A percentile compares a stretch with the other conserved stretches of the same genome.
Conservation (phyloP, 2,113 vertebrate species). For the Python bivittatus region DNA sequence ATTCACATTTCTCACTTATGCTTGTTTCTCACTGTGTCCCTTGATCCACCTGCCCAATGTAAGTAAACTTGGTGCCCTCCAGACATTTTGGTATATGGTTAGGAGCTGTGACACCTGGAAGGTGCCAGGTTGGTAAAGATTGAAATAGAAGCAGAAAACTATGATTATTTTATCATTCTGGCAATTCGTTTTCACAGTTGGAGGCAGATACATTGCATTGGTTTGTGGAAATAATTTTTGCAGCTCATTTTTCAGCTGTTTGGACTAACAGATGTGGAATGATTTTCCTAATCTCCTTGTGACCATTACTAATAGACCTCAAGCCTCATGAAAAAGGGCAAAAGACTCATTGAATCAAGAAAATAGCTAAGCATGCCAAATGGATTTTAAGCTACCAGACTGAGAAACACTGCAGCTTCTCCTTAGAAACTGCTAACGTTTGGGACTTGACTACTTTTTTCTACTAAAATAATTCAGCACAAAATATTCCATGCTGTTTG, state of each 20-base stretch:
- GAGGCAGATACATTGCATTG: not conserved
- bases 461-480: not conserved
- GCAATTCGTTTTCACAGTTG: not conserved
- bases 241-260: conserved; percentile 34
- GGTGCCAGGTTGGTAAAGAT: not conserved
- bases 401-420: not conserved
- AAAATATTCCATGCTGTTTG: not conserved
- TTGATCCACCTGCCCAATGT: not conserved
- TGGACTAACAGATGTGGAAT: conserved; percentile 27
- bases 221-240: not conserved
- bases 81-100: not conserved
- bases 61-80: not conserved
- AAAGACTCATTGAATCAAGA: conserved; percentile 10
- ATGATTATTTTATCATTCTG: not conserved
- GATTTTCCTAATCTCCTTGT: not conserved
- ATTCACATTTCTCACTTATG: too few species aligned
- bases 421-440: conserved; percentile 6
- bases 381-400: conserved; percentile 19
- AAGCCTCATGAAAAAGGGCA: conserved; percentile 14
- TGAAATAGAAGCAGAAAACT: not conserved
- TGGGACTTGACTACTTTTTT: not conserved
- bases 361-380: conserved; percentile 2
- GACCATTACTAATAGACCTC: conserved; percentile 4
- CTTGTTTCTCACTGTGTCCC: not conserved
- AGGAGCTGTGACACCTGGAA: not conserved